phyloP scores from a whole-genome alignment of 2,888 invertebrate genomes.

The Dryomyza anilis region DNA sequence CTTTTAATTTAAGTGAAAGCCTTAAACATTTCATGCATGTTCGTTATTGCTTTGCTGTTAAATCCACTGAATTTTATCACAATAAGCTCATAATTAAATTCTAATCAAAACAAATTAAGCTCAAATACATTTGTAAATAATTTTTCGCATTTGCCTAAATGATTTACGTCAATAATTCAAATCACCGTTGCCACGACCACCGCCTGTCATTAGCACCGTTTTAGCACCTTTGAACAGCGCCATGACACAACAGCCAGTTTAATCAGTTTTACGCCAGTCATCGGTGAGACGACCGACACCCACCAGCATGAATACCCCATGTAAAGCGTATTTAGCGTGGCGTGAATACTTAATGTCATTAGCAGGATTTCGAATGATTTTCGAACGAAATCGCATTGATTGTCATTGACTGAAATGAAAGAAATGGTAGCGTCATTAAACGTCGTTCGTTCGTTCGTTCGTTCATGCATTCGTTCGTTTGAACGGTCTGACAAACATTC shows the following conservation, averaged over 20 bases:
- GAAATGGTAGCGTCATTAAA: neutral
- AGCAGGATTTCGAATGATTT: constrained; percentile 31
- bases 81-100: no score
- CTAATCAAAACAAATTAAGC: neutral
- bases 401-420: constrained; percentile 18
- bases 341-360: constrained; percentile 31
- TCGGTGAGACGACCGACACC: neutral
- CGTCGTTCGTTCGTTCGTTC: neutral
- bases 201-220: constrained; percentile 31
- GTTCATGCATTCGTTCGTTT: neutral
- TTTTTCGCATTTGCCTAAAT: constrained; percentile 27
- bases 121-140: constrained; percentile 13
- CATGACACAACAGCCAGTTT: neutral
- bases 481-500: neutral
- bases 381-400: no score
- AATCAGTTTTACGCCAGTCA: no score
- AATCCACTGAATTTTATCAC: no score
- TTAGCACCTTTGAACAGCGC: constrained; percentile 26
- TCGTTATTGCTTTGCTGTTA: no score
- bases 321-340: constrained; percentile 10
- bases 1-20: no score
- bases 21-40: no score
- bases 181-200: constrained; percentile 21
- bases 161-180: constrained; percentile 32
- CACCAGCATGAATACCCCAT: neutral